Percentiles rank a stretch among this genome's conserved stretches.
Conservation (phyloP, 2,113 vertebrate genomes). For the Platycercus adscitus region DNA sequence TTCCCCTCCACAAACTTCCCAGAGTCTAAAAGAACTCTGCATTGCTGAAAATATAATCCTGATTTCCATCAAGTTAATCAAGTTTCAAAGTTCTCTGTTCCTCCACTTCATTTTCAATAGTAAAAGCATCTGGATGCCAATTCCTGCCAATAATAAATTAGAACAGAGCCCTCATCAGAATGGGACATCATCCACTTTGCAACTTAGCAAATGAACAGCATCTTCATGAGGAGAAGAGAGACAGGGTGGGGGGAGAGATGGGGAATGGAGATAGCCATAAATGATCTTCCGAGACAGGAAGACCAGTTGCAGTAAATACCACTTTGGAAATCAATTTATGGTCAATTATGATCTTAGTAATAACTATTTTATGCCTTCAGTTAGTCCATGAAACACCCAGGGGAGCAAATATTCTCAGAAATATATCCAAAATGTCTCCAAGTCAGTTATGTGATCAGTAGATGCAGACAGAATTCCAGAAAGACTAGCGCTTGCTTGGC, state of each 20-base stretch:
- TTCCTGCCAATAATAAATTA: not conserved
- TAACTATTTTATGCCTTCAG: not conserved
- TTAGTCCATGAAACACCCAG: not conserved
- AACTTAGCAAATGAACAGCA: not conserved
- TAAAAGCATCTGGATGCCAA: not conserved
- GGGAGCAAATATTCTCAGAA: constrained; percentile 42
- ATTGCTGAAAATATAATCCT: not conserved
- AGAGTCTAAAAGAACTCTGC: not conserved
- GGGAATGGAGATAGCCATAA: not conserved
- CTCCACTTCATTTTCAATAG: not conserved
- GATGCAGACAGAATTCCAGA: constrained; percentile 3
- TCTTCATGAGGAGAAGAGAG: not conserved
- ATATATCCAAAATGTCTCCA: not conserved
- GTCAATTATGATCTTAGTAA: constrained; percentile 8
- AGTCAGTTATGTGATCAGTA: not conserved
- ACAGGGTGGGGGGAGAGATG: not conserved
- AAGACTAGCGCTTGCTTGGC: not conserved
- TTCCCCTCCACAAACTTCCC: not conserved
- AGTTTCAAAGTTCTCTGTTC: not conserved
- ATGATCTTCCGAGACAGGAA: not conserved
- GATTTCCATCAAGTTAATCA: not conserved
- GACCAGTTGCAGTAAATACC: constrained; percentile 30
- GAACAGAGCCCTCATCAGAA: not conserved
- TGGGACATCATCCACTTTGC: not conserved
- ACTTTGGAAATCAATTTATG: constrained; percentile 49